Conservation (phyloP, 2,888 invertebrate species). For the Lamellibrachia columna region DNA sequence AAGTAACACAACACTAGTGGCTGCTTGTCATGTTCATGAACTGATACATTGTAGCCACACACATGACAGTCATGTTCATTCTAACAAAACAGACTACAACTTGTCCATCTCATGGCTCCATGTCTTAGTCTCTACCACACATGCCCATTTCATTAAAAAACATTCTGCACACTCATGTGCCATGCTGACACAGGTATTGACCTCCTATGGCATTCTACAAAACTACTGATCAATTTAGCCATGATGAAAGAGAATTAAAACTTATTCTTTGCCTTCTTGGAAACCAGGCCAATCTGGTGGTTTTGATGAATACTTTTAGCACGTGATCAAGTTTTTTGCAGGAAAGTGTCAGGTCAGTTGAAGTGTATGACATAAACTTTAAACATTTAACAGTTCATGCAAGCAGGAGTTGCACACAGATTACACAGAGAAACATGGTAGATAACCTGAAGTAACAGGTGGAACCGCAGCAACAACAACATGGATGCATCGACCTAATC, state of each 20-base stretch:
- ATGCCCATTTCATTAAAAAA: neutral
- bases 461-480: neutral
- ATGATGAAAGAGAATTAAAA: no score
- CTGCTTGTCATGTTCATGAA: neutral
- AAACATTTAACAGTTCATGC: neutral
- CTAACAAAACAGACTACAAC: neutral
- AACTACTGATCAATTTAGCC: neutral
- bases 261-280: neutral
- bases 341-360: neutral
- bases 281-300: neutral
- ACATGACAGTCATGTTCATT: neutral
- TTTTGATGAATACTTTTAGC: neutral
- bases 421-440: constrained; percentile 4
- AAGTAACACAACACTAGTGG: neutral
- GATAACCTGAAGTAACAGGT: neutral
- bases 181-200: neutral
- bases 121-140: neutral
- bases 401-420: neutral
- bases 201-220: neutral
- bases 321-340: neutral
- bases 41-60: neutral
- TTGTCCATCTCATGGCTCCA: neutral
- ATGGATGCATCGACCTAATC: neutral
- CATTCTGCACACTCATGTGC: neutral
- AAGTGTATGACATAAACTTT: neutral